A percentile compares a stretch with the other conserved stretches of the same genome.
phyloP scores from a whole-genome alignment of 2,888 invertebrate species.

The Nesidiocoris tenuis region DNA sequence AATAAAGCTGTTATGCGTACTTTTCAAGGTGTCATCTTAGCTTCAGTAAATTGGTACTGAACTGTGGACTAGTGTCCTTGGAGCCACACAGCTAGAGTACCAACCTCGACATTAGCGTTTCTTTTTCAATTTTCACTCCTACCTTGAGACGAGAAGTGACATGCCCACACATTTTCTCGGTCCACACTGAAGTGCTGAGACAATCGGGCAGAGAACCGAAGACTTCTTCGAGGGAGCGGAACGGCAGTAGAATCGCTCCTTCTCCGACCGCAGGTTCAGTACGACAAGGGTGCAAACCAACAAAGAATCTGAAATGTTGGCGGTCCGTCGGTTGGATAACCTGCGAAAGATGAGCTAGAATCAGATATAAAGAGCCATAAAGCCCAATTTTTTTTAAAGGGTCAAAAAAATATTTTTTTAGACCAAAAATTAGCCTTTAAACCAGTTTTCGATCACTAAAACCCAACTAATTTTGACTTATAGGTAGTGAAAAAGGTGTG shows the following conservation, averaged over 20 bases:
- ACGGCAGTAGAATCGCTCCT: neutral
- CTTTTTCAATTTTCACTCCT: neutral
- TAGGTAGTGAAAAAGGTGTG: too few relatives aligned
- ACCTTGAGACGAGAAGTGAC: slow-evolving; percentile 7
- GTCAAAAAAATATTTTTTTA: too few relatives aligned
- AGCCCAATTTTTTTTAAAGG: too few relatives aligned
- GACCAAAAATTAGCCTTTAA: too few relatives aligned
- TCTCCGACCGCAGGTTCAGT: neutral
- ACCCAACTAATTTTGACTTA: too few relatives aligned
- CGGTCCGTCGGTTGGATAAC: neutral
- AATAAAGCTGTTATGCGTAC: too few relatives aligned
- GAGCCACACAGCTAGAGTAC: too few relatives aligned
- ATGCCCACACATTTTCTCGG: neutral
- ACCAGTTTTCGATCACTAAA: too few relatives aligned
- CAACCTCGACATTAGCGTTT: too few relatives aligned
- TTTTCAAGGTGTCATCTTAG: too few relatives aligned
- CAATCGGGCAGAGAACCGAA: neutral
- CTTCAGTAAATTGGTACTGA: too few relatives aligned
- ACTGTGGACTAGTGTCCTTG: too few relatives aligned
- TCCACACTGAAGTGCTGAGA: slow-evolving; percentile 5
- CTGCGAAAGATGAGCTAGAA: neutral
- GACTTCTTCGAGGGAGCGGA: slow-evolving; percentile 12
- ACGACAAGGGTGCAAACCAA: slow-evolving; percentile 2
- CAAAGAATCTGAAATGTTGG: slow-evolving; percentile 8
- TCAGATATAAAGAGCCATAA: neutral